Conservation (phyloP, 2,888 invertebrate species). For the Acanthosepion esculentum region DNA sequence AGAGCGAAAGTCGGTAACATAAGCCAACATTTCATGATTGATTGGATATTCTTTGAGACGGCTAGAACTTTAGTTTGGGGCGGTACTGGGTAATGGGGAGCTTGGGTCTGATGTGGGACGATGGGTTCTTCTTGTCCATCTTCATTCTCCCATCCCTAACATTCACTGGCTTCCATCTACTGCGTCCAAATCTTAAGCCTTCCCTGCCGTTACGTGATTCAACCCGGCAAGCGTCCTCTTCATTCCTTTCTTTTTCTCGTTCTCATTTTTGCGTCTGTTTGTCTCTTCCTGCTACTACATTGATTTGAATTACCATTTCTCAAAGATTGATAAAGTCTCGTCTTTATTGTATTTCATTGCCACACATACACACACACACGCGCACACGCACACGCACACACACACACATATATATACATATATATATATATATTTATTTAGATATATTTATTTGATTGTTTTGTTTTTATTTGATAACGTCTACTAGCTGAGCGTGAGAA, state of each 20-base stretch:
- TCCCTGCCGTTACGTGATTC: background rate
- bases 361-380: background rate
- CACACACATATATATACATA: too few species aligned
- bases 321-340: slow-evolving; percentile 18
- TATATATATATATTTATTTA: background rate
- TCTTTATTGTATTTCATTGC: background rate
- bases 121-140: background rate
- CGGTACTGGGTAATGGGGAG: background rate
- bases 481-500: background rate
- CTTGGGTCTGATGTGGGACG: background rate
- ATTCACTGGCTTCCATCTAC: background rate
- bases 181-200: background rate
- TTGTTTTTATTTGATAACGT: background rate
- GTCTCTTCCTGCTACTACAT: background rate
- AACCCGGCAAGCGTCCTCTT: background rate
- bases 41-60: background rate
- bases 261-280: background rate
- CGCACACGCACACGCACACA: background rate
- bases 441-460: background rate
- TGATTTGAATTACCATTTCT: background rate
- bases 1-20: background rate
- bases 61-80: background rate
- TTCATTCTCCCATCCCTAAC: slow-evolving; percentile 4
- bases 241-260: background rate
- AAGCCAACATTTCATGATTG: slow-evolving; percentile 33